Percentiles rank a stretch among this genome's conserved stretches.
These are phyloP conservation scores for Recurvirostra avosetta DNA, from an alignment of 2,113 vertebrate genomes.

Conservation along the genomic window DNA sequence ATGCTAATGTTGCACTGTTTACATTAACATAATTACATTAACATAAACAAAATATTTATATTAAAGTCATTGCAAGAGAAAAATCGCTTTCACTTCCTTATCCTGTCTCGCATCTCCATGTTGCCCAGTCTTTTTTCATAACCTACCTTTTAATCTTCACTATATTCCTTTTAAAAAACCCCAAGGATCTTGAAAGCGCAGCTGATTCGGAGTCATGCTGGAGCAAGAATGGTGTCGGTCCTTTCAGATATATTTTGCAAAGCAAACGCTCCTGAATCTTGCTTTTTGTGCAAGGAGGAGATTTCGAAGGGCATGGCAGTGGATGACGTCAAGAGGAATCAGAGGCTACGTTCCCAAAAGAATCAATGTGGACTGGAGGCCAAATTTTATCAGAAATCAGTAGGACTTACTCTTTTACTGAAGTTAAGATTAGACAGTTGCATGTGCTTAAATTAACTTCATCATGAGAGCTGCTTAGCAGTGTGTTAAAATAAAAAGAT, in stretches of 20 bases:
- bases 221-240: not conserved
- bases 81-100: not conserved
- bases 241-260: not conserved
- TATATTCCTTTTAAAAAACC: not conserved
- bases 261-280: not conserved
- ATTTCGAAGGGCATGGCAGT: not conserved
- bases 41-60: conserved; percentile 45
- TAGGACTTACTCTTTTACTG: not conserved
- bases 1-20: not conserved
- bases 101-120: accelerated
- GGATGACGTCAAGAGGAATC: not conserved
- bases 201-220: not conserved
- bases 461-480: not conserved
- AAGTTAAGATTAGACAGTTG: not conserved
- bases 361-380: not conserved
- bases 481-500: not conserved
- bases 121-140: not conserved
- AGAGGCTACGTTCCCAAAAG: not conserved
- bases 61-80: not conserved
- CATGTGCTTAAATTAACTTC: not conserved
- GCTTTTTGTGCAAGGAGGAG: not conserved
- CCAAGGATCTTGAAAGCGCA: not conserved
- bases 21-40: conserved; percentile 29
- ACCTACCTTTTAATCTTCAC: not conserved
- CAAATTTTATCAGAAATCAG: not conserved